Evolutionary conservation across 2,113 vertebrate species (phyloP), one percentile per base, ranked within the genome.

Genomic region (Osmerus mordax): DNA sequence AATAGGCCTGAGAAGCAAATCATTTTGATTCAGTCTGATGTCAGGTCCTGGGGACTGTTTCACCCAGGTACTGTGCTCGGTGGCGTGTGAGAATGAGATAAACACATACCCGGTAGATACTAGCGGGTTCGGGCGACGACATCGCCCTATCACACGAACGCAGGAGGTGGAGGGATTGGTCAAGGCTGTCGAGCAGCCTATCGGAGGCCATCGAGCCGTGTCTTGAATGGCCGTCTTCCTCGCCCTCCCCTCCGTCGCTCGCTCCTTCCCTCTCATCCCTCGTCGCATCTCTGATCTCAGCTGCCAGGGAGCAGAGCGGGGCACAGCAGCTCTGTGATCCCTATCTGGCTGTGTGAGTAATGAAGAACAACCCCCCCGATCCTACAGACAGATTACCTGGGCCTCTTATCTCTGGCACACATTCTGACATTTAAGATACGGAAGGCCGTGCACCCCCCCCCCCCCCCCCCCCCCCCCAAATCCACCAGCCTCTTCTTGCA

Each of bases 131-230:
- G 6, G 15, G 14, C 54, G 14, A 15, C 54, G 3, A 55, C 54
- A 83, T 84, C 59, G 74, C 84, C 81, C 84, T 84, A 84, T 87
- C 82, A 65, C 73, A 81, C 77, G 81, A 85, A 54, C 78, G 83
- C 8, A 61, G 23, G 66, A 83, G 78, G 81, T 79, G 66, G 71
- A 0, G 78, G 80, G 82, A 87, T 56, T 81, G 83, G 79, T 80
- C 77, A 81, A 79, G 77, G 80, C 79, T 87, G 82, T 83, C 77
- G 84, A 81, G 79, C 86, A 82, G 85, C 89, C 87, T 88, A 84
- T 89, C 83, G 60, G 83, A 74, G 64, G 76, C 84, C 79, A 69
- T 81, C 23, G 82, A 87, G 85, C 68, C 78, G 21, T 86, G 83
- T 78, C 84, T 86, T 15, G 7, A 36, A 36, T 7, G 32, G 32